Percentiles rank a stretch among this genome's conserved stretches.
These are phyloP conservation scores for Mionectes macconnelli DNA, from an alignment of 2,113 vertebrate genomes.

Conservation along the genomic window DNA sequence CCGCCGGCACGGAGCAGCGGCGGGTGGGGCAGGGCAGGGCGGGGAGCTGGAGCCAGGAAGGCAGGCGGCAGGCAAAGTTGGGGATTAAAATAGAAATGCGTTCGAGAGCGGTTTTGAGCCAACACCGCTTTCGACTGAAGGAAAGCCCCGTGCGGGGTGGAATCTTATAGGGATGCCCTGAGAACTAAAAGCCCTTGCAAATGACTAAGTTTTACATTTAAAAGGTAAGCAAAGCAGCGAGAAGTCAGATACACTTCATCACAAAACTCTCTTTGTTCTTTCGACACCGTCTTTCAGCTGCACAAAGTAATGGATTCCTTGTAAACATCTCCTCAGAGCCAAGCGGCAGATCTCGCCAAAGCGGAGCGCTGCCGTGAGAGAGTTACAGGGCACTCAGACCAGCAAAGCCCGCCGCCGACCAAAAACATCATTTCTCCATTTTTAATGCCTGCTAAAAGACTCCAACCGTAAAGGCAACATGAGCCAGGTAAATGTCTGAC, in stretches of 20 bases:
- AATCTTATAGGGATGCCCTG: slow-evolving; percentile 10
- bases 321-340: neutral
- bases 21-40: slow-evolving; percentile 28
- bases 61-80: slow-evolving; percentile 44
- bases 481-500: slow-evolving; percentile 37
- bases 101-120: slow-evolving; percentile 34
- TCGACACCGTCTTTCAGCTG: neutral
- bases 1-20: neutral
- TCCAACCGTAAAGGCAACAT: neutral
- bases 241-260: slow-evolving; percentile 48
- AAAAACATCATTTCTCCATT: neutral
- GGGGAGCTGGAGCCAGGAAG: slow-evolving; percentile 29
- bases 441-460: neutral
- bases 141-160: neutral
- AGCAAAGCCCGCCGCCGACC: accelerated
- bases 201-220: slow-evolving; percentile 53
- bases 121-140: neutral
- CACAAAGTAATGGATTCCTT: neutral
- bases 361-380: neutral
- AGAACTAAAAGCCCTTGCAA: slow-evolving; percentile 46
- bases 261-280: slow-evolving; percentile 58
- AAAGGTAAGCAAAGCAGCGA: slow-evolving; percentile 59
- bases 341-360: neutral
- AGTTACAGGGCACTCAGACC: neutral
- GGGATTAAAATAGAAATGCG: slow-evolving; percentile 43